Conservation (phyloP, 2,888 invertebrate species). For the Marronus borbonicus region DNA sequence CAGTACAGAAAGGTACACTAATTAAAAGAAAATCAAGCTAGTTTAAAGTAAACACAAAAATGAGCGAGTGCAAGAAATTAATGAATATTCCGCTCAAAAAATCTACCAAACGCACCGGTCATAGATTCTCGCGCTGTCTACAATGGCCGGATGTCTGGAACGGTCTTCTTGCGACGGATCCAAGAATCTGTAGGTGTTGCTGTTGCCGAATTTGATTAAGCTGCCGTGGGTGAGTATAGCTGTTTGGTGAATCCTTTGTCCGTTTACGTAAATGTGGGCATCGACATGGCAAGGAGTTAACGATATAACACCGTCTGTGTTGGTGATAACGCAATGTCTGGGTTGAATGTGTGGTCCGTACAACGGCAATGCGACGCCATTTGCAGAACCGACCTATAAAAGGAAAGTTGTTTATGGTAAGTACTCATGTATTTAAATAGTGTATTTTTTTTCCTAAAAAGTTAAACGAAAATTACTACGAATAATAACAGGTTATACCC, state of each 20-base stretch:
- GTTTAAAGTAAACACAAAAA: slow-evolving; percentile 35
- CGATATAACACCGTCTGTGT: slow-evolving; percentile 91
- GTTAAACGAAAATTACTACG: not conserved
- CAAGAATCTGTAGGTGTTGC: slow-evolving; percentile 88
- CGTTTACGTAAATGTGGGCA: slow-evolving; percentile 96
- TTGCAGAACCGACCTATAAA: slow-evolving; percentile 82
- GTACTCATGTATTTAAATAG: not conserved
- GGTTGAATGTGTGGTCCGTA: slow-evolving; percentile 95
- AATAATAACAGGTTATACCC: not conserved
- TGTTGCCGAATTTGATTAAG: slow-evolving; percentile 88
- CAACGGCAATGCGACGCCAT: slow-evolving; percentile 83
- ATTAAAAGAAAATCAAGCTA: slow-evolving; percentile 53
- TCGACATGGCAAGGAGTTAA: slow-evolving; percentile 95
- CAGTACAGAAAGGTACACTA: slow-evolving; percentile 52
- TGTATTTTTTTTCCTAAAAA: not conserved
- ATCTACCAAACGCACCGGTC: slow-evolving; percentile 77
- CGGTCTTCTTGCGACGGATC: slow-evolving; percentile 88
- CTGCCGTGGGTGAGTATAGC: slow-evolving; percentile 91
- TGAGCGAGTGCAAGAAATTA: slow-evolving; percentile 3
- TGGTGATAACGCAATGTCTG: slow-evolving; percentile 95
- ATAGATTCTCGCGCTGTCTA: slow-evolving; percentile 69
- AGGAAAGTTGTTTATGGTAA: slow-evolving; percentile 35
- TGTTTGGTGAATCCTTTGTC: slow-evolving; percentile 92
- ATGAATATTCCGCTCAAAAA: slow-evolving; percentile 22
- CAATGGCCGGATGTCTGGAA: slow-evolving; percentile 79